Base-by-base conservation (phyloP, 2,113 vertebrate species). In the Nothoprocta pentlandii region DNA sequence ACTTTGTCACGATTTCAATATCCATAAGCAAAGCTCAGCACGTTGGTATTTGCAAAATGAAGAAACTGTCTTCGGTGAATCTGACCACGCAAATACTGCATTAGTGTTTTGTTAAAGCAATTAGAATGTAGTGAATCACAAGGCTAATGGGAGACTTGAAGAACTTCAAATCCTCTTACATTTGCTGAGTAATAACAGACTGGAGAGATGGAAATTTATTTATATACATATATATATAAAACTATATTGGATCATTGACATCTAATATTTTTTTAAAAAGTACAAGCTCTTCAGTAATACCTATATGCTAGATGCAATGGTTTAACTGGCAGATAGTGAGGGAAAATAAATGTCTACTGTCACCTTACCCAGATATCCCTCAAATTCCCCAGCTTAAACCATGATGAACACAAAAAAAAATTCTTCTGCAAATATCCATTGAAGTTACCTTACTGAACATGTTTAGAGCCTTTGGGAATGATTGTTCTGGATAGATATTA, bases 151-250 rank as follows among this genome's bases (percentile, higher is more conserved):
- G 53, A 76, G 70, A 79, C 26, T 85, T 93, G 28, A 26, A 73
- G 44, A 76, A 69, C 0, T 77, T 87, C n/a, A 87, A 67, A 74
- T 89, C 10, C 3, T 73, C 8, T 32, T 25, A 16, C 12, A 46
- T 82, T 82, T 91, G 30, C 70, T 66, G 23, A 89, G 46, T 34
- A 91, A 76, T 64, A 36, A 3, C 28, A 23, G 16, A 67, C 0
- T 39, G 9, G 9, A 41, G 87, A 76, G 30, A 70, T 7, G 12
- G 46, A 92, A 66, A 77, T 74, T 62, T 44, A 87, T 73, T 23
- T 54, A 85, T 81, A 87, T 58, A 82, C 62, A 44, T 63, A 28
- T 58, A 82, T 66, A 44, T 63, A 28, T 76, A 49, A 92, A 95
- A 21, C 16, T 39, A 16, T 51, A n/a, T 22, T 44, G 4, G n/a